These are phyloP conservation scores for Temnothorax longispinosus DNA, from an alignment of 1,140 invertebrate species.

Conservation along the genomic window DNA sequence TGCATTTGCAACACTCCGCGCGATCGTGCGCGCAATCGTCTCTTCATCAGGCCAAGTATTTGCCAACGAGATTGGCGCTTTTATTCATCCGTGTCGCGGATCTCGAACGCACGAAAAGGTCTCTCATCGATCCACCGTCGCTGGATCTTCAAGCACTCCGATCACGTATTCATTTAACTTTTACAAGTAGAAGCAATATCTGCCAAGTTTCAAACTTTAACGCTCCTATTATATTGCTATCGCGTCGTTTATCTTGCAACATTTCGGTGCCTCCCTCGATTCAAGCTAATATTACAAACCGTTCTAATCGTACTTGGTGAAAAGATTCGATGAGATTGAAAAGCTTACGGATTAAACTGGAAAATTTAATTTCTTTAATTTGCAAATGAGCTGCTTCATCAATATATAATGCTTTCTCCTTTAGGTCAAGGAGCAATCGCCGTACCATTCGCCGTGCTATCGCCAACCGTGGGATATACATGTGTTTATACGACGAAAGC, in stretches of 20 bases:
- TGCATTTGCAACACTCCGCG: slow-evolving; percentile 18
- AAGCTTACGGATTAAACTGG: background rate
- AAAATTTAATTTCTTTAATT: background rate
- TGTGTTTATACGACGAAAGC: slow-evolving; percentile 6
- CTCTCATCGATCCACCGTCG: too few species aligned
- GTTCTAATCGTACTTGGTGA: background rate
- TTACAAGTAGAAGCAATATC: background rate
- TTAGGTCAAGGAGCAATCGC: background rate
- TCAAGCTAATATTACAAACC: background rate
- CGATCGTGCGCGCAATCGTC: background rate
- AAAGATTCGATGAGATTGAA: background rate
- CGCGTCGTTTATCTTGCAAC: background rate
- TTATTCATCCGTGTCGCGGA: background rate
- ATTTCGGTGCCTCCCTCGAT: too few species aligned
- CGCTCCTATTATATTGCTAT: background rate
- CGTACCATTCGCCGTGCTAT: background rate
- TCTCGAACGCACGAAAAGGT: background rate
- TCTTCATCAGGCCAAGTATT: background rate
- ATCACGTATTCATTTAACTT: background rate
- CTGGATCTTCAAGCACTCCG: background rate
- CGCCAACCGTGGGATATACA: background rate
- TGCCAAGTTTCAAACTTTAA: background rate
- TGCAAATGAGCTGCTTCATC: background rate
- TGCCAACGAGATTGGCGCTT: background rate
- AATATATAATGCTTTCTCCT: background rate